Conservation (phyloP, 92 coral and sea anemone genomes). For the Porites evermanni region DNA sequence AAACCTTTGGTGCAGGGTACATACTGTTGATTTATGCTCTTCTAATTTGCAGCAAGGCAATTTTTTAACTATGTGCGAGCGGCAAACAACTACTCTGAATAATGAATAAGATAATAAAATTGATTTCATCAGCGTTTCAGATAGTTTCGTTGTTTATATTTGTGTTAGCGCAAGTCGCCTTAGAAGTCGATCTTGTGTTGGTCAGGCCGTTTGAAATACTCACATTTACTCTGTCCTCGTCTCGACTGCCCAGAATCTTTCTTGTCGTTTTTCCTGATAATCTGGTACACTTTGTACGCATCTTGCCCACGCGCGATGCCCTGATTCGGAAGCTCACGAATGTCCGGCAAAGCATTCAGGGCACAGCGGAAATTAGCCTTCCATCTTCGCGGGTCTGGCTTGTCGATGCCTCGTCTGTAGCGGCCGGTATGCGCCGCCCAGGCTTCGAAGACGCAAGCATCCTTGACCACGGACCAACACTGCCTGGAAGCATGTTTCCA, state of each 20-base stretch:
- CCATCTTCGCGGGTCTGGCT: slow-evolving; percentile 96
- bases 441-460: slow-evolving; percentile 87
- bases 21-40: neutral
- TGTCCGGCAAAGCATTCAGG: slow-evolving; percentile 96
- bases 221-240: slow-evolving; percentile 33
- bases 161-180: neutral
- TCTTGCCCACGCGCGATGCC: slow-evolving; percentile 93
- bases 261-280: slow-evolving; percentile 58
- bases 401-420: slow-evolving; percentile 77
- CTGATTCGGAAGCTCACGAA: slow-evolving; percentile 80
- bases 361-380: slow-evolving; percentile 99
- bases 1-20: too few species aligned
- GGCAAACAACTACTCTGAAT: neutral
- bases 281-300: slow-evolving; percentile 92
- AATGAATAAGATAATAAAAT: neutral
- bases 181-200: neutral
- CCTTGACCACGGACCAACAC: slow-evolving; percentile 84
- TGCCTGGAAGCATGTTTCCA: slow-evolving; percentile 99
- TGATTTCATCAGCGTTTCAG: slow-evolving; percentile 15
- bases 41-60: neutral
- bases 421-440: slow-evolving; percentile 98
- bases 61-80: neutral
- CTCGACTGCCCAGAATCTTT: slow-evolving; percentile 23
- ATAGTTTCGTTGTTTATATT: neutral
- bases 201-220: neutral